These are phyloP conservation scores for Asarcornis scutulata DNA, from an alignment of 2,113 vertebrate genomes.

Conservation along the genomic window DNA sequence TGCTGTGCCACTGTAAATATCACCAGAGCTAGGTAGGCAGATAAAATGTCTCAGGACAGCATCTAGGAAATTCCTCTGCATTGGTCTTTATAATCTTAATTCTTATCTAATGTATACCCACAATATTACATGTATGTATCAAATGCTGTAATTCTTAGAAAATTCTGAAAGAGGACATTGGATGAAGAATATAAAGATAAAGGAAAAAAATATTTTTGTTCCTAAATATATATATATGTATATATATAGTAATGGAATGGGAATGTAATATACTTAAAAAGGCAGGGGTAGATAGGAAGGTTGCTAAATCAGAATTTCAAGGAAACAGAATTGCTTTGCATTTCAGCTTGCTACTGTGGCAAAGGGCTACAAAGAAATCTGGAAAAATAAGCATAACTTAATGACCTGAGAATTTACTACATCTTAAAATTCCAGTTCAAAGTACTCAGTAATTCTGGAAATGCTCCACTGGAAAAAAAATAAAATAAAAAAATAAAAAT, in stretches of 20 bases:
- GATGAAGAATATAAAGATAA: background rate
- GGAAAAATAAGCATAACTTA: background rate
- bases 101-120: background rate
- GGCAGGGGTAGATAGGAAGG: accelerated
- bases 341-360: background rate
- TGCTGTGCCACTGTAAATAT: conserved; percentile 14
- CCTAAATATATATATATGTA: background rate
- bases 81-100: background rate
- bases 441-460: background rate
- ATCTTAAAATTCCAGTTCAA: background rate
- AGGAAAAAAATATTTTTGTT: background rate
- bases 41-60: background rate
- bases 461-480: background rate
- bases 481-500: too few relatives aligned
- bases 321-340: background rate
- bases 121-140: background rate
- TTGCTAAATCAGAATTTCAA: background rate
- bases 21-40: background rate
- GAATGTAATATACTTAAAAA: background rate
- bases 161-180: background rate
- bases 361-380: background rate
- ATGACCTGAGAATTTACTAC: background rate
- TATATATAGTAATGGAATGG: background rate
- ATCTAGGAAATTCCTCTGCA: background rate
- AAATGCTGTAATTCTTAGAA: background rate